These are phyloP conservation scores for Cottus gobio DNA, from an alignment of 2,113 vertebrate genomes.

Conservation along the genomic window DNA sequence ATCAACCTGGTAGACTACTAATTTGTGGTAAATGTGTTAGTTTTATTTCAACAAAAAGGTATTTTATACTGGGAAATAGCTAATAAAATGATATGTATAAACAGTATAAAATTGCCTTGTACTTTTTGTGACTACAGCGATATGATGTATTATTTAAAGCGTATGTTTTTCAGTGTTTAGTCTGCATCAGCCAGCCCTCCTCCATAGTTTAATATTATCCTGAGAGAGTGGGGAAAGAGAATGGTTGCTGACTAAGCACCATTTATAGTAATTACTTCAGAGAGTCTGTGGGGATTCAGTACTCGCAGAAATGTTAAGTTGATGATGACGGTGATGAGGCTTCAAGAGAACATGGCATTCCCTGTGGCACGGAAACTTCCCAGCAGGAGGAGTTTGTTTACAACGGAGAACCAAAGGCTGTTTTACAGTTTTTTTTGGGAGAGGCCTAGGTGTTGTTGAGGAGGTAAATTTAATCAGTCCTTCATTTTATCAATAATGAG, in stretches of 20 bases:
- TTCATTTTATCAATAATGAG: slow-evolving; percentile 28
- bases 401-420: slow-evolving; percentile 29
- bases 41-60: neutral
- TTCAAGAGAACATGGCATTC: slow-evolving; percentile 14
- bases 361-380: slow-evolving; percentile 59
- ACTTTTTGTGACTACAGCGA: neutral
- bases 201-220: neutral
- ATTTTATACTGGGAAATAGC: neutral
- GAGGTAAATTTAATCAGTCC: slow-evolving; percentile 27
- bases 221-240: neutral
- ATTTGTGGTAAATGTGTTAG: neutral
- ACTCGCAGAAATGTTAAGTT: slow-evolving; percentile 17
- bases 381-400: slow-evolving; percentile 50
- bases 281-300: neutral
- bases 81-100: slow-evolving; percentile 35
- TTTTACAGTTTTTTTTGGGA: slow-evolving; percentile 46
- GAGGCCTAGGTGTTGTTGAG: slow-evolving; percentile 15
- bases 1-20: neutral
- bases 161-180: neutral
- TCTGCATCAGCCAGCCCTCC: neutral
- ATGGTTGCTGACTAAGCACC: slow-evolving; percentile 1
- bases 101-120: neutral
- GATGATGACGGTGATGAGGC: neutral
- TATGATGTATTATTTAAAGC: neutral
- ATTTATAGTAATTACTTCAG: neutral